Percentiles rank a stretch among this genome's conserved stretches.
These are phyloP conservation scores for Callorhinus ursinus DNA, from an alignment of 2,113 vertebrate genomes.

Conservation along the genomic window DNA sequence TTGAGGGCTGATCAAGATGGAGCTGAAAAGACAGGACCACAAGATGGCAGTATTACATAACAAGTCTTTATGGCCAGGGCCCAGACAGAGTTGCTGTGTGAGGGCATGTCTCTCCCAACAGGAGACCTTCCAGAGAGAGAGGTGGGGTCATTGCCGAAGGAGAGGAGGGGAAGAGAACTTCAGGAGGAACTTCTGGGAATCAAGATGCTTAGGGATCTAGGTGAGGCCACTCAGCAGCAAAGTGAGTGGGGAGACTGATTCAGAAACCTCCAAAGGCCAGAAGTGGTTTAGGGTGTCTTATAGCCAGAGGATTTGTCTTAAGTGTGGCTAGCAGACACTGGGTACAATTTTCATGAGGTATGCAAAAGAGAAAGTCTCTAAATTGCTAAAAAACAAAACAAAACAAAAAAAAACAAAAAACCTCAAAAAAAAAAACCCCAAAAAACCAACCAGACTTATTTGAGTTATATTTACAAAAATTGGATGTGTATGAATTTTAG, in stretches of 20 bases:
- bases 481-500: not conserved
- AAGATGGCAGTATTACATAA: not conserved
- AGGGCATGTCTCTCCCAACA: not conserved
- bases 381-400: not conserved
- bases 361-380: not conserved
- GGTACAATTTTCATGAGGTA: not conserved
- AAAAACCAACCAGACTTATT: not conserved
- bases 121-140: not conserved
- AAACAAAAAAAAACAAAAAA: too few relatives aligned
- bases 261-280: not conserved
- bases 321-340: not conserved
- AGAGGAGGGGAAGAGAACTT: not conserved
- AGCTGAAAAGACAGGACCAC: not conserved
- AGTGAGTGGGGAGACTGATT: too few relatives aligned
- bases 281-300: not conserved
- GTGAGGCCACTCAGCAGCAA: not conserved
- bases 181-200: not conserved
- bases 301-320: not conserved
- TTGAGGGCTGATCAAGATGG: not conserved
- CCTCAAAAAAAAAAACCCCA: not conserved
- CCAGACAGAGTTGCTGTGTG: not conserved
- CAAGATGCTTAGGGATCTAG: not conserved
- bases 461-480: not conserved
- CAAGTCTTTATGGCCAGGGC: not conserved
- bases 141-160: not conserved